Evolutionary conservation across 1,140 invertebrate species (phyloP).

Genomic region (Nebria ingens): DNA sequence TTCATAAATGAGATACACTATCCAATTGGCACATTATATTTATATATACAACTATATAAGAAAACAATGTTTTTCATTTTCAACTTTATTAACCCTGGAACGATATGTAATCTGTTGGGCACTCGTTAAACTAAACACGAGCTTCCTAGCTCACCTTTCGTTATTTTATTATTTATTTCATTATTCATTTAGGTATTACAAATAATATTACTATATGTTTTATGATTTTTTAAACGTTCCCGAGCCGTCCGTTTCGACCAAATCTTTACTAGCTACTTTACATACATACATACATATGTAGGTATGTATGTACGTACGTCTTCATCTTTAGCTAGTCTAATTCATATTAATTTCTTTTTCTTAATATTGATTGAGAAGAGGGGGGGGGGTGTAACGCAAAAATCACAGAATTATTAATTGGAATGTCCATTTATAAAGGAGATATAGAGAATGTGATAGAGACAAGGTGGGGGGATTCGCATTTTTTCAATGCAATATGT

Average conservation of each 20-base stretch:
- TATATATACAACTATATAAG: slow-evolving; percentile 6
- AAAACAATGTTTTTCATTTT: slow-evolving; percentile 1
- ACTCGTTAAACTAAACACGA: not conserved
- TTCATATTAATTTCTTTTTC: too few species aligned
- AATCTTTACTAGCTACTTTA: too few species aligned
- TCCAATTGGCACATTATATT: slow-evolving; percentile 6
- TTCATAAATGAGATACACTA: slow-evolving; percentile 1
- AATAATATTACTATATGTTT: not conserved
- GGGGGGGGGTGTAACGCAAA: too few species aligned
- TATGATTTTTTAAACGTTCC: not conserved
- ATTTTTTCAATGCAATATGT: slow-evolving; percentile 10
- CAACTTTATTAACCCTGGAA: slow-evolving; percentile 6
- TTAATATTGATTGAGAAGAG: too few species aligned
- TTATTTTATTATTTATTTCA: not conserved
- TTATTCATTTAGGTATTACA: not conserved
- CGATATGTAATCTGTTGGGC: slow-evolving; percentile 3
- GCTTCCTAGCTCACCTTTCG: not conserved
- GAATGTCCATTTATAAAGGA: slow-evolving; percentile 22
- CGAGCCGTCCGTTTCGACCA: not conserved
- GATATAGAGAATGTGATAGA: slow-evolving; percentile 20
- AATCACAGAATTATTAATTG: slow-evolving; percentile 28
- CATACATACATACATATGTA: too few species aligned
- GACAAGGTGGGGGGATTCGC: slow-evolving; percentile 8
- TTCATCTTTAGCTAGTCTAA: too few species aligned
- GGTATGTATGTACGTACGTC: not conserved